phyloP scores from a whole-genome alignment of 2,797 vertebrate genomes.

The Loriculus beryllinus region DNA sequence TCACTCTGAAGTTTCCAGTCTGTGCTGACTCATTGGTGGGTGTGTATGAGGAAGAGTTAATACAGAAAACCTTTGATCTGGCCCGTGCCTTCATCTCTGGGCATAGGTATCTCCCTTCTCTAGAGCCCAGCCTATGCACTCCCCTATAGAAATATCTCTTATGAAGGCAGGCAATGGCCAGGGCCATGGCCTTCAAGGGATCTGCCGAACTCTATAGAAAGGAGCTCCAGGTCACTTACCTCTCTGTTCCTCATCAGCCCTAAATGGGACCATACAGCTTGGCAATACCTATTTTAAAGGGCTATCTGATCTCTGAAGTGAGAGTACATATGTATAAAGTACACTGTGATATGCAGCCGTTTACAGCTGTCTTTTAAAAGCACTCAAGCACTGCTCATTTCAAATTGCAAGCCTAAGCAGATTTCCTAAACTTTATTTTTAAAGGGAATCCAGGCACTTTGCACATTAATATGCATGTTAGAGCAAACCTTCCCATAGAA shows the following conservation, averaged over 20 bases:
- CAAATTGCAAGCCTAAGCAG: background rate
- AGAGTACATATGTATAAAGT: background rate
- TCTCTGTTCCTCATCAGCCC: background rate
- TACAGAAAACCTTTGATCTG: background rate
- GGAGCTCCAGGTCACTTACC: background rate
- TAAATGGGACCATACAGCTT: background rate
- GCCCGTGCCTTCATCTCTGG: background rate
- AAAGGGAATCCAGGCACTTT: background rate
- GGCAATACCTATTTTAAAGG: background rate
- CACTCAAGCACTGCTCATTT: background rate
- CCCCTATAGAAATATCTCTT: background rate
- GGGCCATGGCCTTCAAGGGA: background rate
- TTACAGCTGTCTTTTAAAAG: background rate
- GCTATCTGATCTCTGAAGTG: background rate
- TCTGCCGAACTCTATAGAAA: background rate
- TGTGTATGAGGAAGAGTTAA: background rate
- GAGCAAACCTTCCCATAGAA: background rate
- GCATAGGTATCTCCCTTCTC: background rate
- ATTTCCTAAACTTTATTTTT: constrained; percentile 2
- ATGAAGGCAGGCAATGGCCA: background rate
- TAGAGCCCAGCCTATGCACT: background rate
- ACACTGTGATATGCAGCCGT: background rate
- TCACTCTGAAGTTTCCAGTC: background rate
- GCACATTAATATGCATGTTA: background rate
- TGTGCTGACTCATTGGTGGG: background rate